phyloP scores from a whole-genome alignment of 2,797 vertebrate species.

The Austrolebias charrua region DNA sequence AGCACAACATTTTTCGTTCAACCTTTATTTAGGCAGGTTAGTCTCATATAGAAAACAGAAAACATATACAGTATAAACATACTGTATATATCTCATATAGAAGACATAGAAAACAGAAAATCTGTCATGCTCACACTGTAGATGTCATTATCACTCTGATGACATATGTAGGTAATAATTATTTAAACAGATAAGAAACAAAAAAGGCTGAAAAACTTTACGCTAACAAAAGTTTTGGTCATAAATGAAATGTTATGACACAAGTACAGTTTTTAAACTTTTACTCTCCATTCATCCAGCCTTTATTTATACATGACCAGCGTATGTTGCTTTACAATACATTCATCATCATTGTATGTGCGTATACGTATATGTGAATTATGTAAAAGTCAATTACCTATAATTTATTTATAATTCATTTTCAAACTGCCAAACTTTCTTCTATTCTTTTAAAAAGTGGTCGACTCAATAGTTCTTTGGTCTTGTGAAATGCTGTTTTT shows the following conservation, averaged over 20 bases:
- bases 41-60: no score
- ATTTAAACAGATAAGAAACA: conserved; percentile 12
- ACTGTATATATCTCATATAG: no score
- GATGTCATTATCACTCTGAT: conserved; percentile 9
- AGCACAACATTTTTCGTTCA: no score
- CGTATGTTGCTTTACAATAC: conserved; percentile 21
- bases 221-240: conserved; percentile 17
- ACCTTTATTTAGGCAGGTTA: no score
- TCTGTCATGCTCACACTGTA: not conserved
- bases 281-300: not conserved
- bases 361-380: no score
- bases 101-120: conserved; percentile 11
- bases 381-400: not conserved
- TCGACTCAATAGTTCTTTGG: no score
- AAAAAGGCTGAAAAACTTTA: conserved; percentile 5
- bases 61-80: conserved; percentile 12
- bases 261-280: not conserved
- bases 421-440: no score
- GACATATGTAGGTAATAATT: not conserved
- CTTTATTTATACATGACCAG: conserved; percentile 1
- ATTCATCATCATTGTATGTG: conserved; percentile 9
- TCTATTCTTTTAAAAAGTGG: no score
- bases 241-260: conserved; percentile 6
- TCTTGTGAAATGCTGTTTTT: no score
- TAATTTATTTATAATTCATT: not conserved